Conservation (phyloP, 2,888 invertebrate species). For the Oasisia sp. region DNA sequence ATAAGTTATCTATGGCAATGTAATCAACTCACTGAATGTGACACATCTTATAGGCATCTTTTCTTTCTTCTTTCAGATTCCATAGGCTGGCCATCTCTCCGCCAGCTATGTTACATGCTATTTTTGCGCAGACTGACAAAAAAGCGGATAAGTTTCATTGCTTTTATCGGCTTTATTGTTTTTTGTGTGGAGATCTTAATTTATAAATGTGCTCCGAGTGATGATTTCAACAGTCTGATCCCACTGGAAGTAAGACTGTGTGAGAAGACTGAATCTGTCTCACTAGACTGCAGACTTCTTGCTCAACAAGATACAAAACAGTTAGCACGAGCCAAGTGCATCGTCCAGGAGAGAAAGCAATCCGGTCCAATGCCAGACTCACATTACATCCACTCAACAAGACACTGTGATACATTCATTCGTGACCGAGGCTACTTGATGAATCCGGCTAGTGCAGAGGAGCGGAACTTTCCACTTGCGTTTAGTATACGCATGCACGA, state of each 20-base stretch:
- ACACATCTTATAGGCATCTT: neutral
- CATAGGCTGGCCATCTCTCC: neutral
- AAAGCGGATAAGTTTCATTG: neutral
- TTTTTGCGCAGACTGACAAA: neutral
- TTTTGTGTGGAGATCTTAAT: neutral
- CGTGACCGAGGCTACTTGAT: constrained; percentile 27
- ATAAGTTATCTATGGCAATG: neutral
- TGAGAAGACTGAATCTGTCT: neutral
- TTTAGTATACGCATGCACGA: constrained; percentile 43
- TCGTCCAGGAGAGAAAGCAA: neutral
- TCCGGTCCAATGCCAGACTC: neutral
- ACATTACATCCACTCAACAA: neutral
- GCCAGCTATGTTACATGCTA: neutral
- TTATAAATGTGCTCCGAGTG: neutral
- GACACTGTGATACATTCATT: neutral
- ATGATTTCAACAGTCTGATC: neutral
- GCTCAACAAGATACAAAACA: neutral
- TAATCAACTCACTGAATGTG: neutral
- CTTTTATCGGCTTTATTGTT: neutral
- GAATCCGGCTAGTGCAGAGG: constrained; percentile 29
- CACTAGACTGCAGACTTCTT: neutral
- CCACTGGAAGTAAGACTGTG: neutral
- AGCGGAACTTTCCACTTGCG: constrained; percentile 42
- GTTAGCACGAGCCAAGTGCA: neutral
- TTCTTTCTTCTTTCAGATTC: neutral